phyloP scores from a whole-genome alignment of 2,113 vertebrate species.

The Anas platyrhynchos region DNA sequence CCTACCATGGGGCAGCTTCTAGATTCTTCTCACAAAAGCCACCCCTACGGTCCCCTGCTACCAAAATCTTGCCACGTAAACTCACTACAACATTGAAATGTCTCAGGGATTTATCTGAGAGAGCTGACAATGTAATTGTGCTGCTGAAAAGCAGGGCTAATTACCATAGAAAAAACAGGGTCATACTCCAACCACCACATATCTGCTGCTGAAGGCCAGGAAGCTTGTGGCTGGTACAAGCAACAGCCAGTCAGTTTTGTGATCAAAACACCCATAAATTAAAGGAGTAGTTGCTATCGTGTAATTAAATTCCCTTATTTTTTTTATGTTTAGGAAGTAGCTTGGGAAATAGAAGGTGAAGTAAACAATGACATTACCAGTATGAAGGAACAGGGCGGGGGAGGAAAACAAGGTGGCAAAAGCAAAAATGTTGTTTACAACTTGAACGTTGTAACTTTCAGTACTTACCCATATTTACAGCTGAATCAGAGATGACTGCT shows the following conservation, averaged over 20 bases:
- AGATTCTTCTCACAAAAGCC: too few species aligned
- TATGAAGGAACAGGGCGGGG: background rate
- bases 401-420: background rate
- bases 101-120: background rate
- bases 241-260: background rate
- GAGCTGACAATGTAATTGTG: background rate
- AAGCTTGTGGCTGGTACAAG: background rate
- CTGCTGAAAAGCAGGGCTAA: background rate
- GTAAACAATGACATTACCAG: fast-evolving
- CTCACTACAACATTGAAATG: background rate
- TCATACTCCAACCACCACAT: fast-evolving
- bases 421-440: background rate
- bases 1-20: too few species aligned
- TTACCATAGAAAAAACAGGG: fast-evolving
- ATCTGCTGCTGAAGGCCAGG: background rate
- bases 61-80: too few species aligned
- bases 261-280: background rate
- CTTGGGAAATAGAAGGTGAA: background rate
- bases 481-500: background rate
- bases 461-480: background rate
- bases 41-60: too few species aligned
- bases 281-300: background rate
- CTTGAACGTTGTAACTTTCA: background rate
- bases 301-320: background rate
- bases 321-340: fast-evolving